phyloP scores from a whole-genome alignment of 2,797 vertebrate species.

The Alauda arvensis region DNA sequence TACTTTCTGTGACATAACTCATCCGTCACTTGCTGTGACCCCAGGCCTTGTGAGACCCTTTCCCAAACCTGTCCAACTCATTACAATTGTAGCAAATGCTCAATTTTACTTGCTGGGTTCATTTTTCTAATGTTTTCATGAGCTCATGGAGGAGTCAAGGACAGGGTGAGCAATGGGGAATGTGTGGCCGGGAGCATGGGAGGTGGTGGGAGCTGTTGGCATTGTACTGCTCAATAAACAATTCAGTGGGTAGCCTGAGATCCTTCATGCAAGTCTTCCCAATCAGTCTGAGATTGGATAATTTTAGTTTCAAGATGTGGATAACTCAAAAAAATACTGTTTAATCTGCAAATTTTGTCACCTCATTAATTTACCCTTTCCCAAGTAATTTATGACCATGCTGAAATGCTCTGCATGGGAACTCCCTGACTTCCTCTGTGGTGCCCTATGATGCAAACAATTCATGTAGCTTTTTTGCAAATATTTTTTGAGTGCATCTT shows the following conservation, averaged over 20 bases:
- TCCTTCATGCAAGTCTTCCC: neutral
- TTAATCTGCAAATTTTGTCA: constrained; percentile 13
- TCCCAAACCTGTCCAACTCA: neutral
- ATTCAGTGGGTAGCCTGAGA: neutral
- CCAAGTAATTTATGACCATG: neutral
- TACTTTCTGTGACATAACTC: neutral
- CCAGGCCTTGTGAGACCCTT: neutral
- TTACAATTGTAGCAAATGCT: neutral
- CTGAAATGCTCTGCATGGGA: constrained; percentile 15
- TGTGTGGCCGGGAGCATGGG: neutral
- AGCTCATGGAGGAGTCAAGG: neutral
- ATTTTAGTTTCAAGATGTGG: neutral
- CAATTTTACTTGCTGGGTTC: neutral
- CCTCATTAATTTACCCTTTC: constrained; percentile 1
- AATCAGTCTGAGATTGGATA: neutral
- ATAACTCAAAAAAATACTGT: neutral
- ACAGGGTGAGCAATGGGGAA: neutral
- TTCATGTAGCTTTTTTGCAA: neutral
- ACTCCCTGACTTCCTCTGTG: neutral
- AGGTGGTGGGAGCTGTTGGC: neutral
- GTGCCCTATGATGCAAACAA: neutral
- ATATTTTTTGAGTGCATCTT: constrained; percentile 14
- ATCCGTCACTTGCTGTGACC: neutral
- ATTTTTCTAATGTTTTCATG: neutral
- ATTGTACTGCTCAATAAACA: neutral